Percentiles rank a stretch among this genome's conserved stretches.
Evolutionary conservation across 1,140 invertebrate species (phyloP).

Genomic region (Nomia melanderi): DNA sequence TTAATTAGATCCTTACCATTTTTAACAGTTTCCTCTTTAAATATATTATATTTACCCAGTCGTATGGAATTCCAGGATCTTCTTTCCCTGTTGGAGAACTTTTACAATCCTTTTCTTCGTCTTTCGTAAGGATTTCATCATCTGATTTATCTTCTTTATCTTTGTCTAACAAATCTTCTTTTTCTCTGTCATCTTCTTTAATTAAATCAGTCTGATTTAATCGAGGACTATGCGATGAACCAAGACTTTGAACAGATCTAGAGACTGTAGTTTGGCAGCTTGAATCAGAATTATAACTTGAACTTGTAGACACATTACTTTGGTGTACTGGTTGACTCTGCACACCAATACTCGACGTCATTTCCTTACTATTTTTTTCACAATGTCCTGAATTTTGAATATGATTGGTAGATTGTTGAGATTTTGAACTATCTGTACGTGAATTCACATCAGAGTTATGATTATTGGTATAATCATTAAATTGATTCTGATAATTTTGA

Average conservation of each 20-base stretch:
- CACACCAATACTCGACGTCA: slow-evolving; percentile 61
- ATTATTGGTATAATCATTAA: slow-evolving; percentile 68
- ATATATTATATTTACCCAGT: slow-evolving; percentile 83
- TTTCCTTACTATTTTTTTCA: slow-evolving; percentile 67
- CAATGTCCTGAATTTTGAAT: slow-evolving; percentile 41
- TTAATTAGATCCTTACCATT: slow-evolving; percentile 2
- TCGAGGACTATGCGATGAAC: slow-evolving; percentile 53
- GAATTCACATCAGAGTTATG: slow-evolving; percentile 54
- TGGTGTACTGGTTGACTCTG: slow-evolving; percentile 66
- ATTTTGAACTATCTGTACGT: slow-evolving; percentile 57
- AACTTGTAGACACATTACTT: slow-evolving; percentile 50
- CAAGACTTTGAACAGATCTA: slow-evolving; percentile 48
- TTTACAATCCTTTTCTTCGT: slow-evolving; percentile 80
- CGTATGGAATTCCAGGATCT: slow-evolving; percentile 90
- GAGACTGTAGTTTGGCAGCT: slow-evolving; percentile 54
- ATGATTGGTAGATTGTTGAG: slow-evolving; percentile 43
- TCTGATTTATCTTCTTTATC: slow-evolving; percentile 82
- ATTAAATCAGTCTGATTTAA: slow-evolving; percentile 69
- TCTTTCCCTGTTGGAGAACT: slow-evolving; percentile 82
- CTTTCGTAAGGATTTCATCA: slow-evolving; percentile 75
- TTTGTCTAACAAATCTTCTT: slow-evolving; percentile 80
- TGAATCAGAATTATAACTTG: slow-evolving; percentile 56
- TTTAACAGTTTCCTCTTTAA: not conserved
- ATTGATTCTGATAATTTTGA: slow-evolving; percentile 74
- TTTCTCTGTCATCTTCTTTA: slow-evolving; percentile 72